Conservation (phyloP, 1,140 invertebrate species). For the Drosophila nasuta region DNA sequence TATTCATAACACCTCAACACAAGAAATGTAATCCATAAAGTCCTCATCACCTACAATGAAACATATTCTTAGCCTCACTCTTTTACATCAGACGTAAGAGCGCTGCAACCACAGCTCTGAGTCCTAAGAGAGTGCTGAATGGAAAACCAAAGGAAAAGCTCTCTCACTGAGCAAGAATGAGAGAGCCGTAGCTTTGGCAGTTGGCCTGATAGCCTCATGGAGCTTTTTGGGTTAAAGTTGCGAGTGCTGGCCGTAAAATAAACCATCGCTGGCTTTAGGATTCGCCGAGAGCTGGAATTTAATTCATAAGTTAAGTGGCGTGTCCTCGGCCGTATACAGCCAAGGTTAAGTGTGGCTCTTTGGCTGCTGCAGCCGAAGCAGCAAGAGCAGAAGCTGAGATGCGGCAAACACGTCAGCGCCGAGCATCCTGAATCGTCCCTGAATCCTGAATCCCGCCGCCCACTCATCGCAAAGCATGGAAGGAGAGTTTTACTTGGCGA, state of each 20-base stretch:
- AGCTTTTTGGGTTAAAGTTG: constrained; percentile 69
- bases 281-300: constrained; percentile 70
- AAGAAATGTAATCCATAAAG: not conserved
- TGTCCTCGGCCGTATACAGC: constrained; percentile 76
- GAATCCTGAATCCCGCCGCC: constrained; percentile 23
- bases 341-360: constrained; percentile 73
- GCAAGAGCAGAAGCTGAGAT: not conserved
- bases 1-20: too few species aligned
- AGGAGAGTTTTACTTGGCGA: constrained; percentile 25
- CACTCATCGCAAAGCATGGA: constrained; percentile 16
- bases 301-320: constrained; percentile 80
- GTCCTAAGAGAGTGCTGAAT: constrained; percentile 58
- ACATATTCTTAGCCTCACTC: not conserved
- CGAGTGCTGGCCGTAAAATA: constrained; percentile 42
- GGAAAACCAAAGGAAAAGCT: constrained; percentile 50
- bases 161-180: not conserved
- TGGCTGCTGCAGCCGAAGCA: constrained; percentile 30
- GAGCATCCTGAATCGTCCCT: constrained; percentile 20
- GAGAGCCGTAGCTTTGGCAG: constrained; percentile 2
- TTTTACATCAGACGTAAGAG: not conserved
- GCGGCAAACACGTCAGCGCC: constrained; percentile 62
- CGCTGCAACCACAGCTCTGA: constrained; percentile 5
- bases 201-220: constrained; percentile 5
- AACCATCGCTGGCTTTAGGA: constrained; percentile 37
- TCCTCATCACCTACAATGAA: not conserved